phyloP scores from a whole-genome alignment of 2,797 vertebrate species.

The Phyllotis vaccarum region DNA sequence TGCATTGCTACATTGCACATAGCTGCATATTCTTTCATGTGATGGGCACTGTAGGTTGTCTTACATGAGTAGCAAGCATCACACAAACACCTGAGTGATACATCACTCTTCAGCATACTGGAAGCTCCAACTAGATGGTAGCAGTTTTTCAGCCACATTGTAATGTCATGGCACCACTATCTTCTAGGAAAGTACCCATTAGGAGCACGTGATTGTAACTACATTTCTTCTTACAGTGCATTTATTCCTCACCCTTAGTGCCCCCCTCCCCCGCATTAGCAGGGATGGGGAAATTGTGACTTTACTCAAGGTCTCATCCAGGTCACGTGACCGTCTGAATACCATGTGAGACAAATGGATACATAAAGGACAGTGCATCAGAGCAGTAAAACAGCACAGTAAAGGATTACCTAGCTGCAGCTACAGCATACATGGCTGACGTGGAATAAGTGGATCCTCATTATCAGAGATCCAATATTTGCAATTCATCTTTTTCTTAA shows the following conservation, averaged over 20 bases:
- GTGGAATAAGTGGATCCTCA: neutral
- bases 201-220: neutral
- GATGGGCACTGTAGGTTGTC: neutral
- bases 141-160: neutral
- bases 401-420: neutral
- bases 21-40: neutral
- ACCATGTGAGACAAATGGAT: neutral
- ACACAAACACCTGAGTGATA: neutral
- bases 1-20: neutral
- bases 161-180: neutral
- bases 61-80: neutral
- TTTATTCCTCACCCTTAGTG: neutral
- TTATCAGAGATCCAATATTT: neutral
- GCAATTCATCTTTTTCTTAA: neutral
- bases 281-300: neutral
- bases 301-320: neutral
- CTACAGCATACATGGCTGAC: neutral
- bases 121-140: neutral
- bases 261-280: too few relatives aligned
- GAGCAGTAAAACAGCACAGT: neutral
- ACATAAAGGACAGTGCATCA: neutral
- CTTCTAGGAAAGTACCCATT: neutral
- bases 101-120: neutral
- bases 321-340: neutral
- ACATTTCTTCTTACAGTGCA: neutral